Conservation (phyloP, 2,888 invertebrate genomes). For the Drosophila maculinotata region DNA sequence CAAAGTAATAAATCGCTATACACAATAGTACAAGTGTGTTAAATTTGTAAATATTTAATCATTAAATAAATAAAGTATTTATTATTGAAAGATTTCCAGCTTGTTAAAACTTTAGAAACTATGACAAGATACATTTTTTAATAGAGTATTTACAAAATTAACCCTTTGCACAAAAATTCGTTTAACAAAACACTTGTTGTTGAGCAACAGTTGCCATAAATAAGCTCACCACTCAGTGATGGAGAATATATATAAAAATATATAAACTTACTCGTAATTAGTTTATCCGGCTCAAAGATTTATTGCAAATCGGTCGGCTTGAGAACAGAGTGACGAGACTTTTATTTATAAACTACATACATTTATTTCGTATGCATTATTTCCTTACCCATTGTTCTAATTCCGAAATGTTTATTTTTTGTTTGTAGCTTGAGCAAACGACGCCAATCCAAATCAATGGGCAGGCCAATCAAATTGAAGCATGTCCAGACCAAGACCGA, state of each 20-base stretch:
- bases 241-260: constrained; percentile 25
- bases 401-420: constrained; percentile 12
- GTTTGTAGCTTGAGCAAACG: constrained; percentile 13
- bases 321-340: constrained; percentile 15
- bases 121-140: neutral
- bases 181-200: neutral
- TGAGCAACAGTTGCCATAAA: constrained; percentile 25
- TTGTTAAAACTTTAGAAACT: neutral
- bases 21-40: too few species aligned
- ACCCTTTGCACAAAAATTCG: neutral
- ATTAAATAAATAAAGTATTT: neutral
- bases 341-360: constrained; percentile 39
- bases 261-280: constrained; percentile 30
- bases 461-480: constrained; percentile 58
- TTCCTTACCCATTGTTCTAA: constrained; percentile 30
- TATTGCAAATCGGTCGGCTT: constrained; percentile 39
- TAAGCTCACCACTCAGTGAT: constrained; percentile 7
- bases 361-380: constrained; percentile 40
- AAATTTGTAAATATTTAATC: too few species aligned
- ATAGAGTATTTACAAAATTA: constrained; percentile 2
- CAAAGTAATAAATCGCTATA: constrained; percentile 34
- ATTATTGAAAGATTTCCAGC: too few species aligned
- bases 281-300: constrained; percentile 35
- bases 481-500: constrained; percentile 72
- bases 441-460: constrained; percentile 48